Percentiles rank a stretch among this genome's conserved stretches.
Evolutionary conservation across 2,888 invertebrate genomes (phyloP).

Genomic region (Tinea pellionella): DNA sequence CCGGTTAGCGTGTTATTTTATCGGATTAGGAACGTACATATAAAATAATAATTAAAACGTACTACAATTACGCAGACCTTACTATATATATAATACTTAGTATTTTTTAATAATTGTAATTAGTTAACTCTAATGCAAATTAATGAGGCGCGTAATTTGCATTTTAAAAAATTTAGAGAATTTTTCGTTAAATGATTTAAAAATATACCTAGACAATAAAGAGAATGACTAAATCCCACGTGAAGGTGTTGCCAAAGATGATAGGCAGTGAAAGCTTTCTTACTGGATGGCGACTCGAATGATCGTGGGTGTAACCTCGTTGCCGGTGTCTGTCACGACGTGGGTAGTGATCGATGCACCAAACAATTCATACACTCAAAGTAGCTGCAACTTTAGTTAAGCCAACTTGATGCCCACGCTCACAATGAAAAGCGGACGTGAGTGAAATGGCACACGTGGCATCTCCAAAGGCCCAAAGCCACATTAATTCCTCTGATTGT

Average conservation of each 20-base stretch:
- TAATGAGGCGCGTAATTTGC: not conserved
- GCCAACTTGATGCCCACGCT: slow-evolving; percentile 1
- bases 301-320: slow-evolving; percentile 9
- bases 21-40: slow-evolving; percentile 29
- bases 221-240: not conserved
- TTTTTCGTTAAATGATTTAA: too few species aligned
- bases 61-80: slow-evolving; percentile 5
- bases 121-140: not conserved
- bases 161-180: too few species aligned
- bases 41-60: slow-evolving; percentile 25
- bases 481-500: not conserved
- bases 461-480: not conserved
- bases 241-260: not conserved
- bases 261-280: slow-evolving; percentile 1
- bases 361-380: slow-evolving; percentile 8
- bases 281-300: not conserved
- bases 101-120: not conserved
- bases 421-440: not conserved
- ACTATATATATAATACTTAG: too few species aligned
- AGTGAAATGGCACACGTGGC: not conserved
- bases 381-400: not conserved
- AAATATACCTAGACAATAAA: too few species aligned
- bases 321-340: slow-evolving; percentile 20
- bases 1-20: slow-evolving; percentile 27
- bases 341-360: slow-evolving; percentile 36